phyloP scores from a whole-genome alignment of 2,888 invertebrate genomes.

The Dioctria rufipes region DNA sequence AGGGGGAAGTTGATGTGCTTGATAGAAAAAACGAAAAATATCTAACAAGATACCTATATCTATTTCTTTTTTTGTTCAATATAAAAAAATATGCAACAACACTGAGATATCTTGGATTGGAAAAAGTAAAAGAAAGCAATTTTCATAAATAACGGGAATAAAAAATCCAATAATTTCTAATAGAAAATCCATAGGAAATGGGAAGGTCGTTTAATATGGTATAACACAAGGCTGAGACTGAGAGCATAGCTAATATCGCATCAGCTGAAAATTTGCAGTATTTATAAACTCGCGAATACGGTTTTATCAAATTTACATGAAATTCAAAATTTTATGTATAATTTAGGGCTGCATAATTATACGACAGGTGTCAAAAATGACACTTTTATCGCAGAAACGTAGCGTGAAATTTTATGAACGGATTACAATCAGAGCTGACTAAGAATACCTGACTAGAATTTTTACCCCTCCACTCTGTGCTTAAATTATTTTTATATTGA shows the following conservation, averaged over 20 bases:
- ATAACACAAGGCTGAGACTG: background rate
- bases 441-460: background rate
- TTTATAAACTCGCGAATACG: conserved; percentile 1
- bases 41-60: background rate
- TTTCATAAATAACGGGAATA: conserved; percentile 53
- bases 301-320: conserved; percentile 44
- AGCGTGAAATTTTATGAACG: conserved; percentile 44
- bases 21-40: conserved; percentile 13
- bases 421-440: conserved; percentile 44
- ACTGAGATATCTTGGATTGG: conserved; percentile 39
- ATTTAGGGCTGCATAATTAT: conserved; percentile 27
- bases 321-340: conserved; percentile 47
- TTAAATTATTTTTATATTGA: background rate
- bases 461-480: background rate
- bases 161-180: conserved; percentile 51
- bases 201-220: background rate
- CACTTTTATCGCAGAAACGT: conserved; percentile 49
- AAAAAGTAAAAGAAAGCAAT: conserved; percentile 46
- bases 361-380: conserved; percentile 54
- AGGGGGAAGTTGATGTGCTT: background rate
- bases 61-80: conserved; percentile 19
- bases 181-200: conserved; percentile 17
- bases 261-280: background rate
- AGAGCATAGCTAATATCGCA: background rate
- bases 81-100: background rate